Conservation (phyloP, 2,888 invertebrate genomes). For the Poecilus cupreus region DNA sequence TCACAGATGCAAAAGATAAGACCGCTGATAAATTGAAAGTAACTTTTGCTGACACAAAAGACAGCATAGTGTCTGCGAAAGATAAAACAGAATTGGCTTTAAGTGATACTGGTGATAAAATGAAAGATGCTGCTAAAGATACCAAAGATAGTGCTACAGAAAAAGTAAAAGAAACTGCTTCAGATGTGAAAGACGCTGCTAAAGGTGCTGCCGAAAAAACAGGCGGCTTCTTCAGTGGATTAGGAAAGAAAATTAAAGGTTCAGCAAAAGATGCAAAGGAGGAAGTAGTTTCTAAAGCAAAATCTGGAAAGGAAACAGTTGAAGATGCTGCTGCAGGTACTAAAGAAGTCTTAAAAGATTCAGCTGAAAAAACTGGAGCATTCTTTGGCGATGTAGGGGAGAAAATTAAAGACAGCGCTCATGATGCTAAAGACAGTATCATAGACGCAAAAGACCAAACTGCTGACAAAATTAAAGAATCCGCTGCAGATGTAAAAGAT, state of each 20-base stretch:
- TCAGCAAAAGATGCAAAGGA: constrained; percentile 61
- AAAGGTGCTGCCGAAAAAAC: constrained; percentile 57
- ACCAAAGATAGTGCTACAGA: constrained; percentile 47
- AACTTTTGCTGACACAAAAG: constrained; percentile 29
- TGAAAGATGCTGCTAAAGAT: constrained; percentile 46
- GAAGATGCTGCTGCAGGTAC: background rate
- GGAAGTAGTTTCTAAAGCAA: constrained; percentile 33
- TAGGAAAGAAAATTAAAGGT: constrained; percentile 60
- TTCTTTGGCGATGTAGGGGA: constrained; percentile 62
- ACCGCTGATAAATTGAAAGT: constrained; percentile 35
- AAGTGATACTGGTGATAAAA: constrained; percentile 40
- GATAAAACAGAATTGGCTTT: constrained; percentile 62
- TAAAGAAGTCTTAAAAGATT: background rate
- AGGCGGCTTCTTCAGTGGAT: constrained; percentile 62
- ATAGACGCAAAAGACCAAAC: constrained; percentile 60
- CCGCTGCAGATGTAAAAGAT: constrained; percentile 52
- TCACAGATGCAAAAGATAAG: constrained; percentile 61
- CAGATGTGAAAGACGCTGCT: constrained; percentile 41
- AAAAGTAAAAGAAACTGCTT: constrained; percentile 60
- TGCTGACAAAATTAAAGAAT: constrained; percentile 53
- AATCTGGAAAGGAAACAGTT: constrained; percentile 56
- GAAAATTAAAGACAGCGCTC: constrained; percentile 47
- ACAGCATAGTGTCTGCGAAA: background rate
- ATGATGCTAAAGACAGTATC: constrained; percentile 49
- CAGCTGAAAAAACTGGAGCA: background rate